Evolutionary conservation across 35 echinoderm and acorn worm species (phyloP).

Genomic region (Ophioderma brevispina): DNA sequence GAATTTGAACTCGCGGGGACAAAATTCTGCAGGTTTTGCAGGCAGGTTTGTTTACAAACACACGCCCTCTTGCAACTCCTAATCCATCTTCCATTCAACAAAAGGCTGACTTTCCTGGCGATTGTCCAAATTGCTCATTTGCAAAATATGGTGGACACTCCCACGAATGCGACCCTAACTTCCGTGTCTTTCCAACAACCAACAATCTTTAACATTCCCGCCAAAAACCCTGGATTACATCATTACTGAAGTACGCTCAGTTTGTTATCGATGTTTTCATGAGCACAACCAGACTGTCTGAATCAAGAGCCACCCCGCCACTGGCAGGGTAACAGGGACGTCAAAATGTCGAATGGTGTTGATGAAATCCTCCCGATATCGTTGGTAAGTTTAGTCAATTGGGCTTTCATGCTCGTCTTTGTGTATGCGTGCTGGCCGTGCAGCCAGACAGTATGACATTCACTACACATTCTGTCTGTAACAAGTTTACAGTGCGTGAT

Average conservation of each 20-base stretch:
- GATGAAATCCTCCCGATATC: neutral
- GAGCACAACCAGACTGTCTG: neutral
- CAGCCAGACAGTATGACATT: no score
- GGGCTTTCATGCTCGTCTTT: no score
- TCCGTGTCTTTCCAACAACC: neutral
- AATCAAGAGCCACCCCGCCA: neutral
- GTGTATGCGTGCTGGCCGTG: no score
- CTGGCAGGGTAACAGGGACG: neutral
- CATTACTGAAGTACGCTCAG: neutral
- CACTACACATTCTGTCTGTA: no score
- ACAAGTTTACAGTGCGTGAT: no score
- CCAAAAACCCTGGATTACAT: neutral
- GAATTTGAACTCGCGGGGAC: no score
- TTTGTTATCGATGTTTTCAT: neutral
- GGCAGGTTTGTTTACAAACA: no score
- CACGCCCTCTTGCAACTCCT: no score
- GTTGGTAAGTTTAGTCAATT: constrained; percentile 8
- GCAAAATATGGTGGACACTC: constrained; percentile 9
- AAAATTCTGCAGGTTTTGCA: no score
- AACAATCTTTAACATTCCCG: neutral
- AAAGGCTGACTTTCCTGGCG: neutral
- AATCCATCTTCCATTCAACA: neutral
- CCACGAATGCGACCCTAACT: neutral
- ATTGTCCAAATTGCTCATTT: neutral
- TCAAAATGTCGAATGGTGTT: neutral